Percentiles rank a stretch among this genome's conserved stretches.
phyloP scores from a whole-genome alignment of 2,797 vertebrate species.

The Chromis chromis region DNA sequence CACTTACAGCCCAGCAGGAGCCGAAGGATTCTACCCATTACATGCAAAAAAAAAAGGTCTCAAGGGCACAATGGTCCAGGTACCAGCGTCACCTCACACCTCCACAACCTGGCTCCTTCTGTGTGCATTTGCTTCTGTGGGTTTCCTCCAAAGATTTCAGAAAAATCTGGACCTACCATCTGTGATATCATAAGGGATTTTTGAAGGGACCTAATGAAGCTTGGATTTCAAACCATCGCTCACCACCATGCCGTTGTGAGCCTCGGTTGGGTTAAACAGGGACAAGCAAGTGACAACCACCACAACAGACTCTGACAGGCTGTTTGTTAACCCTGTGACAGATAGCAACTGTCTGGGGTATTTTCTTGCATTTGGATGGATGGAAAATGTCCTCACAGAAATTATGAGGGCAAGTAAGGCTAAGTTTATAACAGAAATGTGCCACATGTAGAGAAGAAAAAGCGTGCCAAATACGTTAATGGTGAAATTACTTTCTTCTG shows the following conservation, averaged over 20 bases:
- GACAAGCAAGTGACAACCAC: conserved; percentile 1
- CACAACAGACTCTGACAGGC: neutral
- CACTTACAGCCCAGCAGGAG: conserved; percentile 5
- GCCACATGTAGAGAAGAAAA: neutral
- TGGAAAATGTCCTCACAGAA: neutral
- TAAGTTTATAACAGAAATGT: neutral
- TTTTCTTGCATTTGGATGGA: neutral
- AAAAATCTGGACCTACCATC: neutral
- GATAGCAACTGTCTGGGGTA: neutral
- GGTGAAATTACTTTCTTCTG: neutral
- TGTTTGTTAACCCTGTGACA: neutral
- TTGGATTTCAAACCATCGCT: neutral
- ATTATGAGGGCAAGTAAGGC: neutral
- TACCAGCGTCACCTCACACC: neutral
- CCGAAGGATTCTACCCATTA: conserved; percentile 13
- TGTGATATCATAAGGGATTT: neutral
- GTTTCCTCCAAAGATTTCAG: neutral
- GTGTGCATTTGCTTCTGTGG: neutral
- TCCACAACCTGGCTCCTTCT: neutral
- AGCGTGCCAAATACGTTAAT: neutral
- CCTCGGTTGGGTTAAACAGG: conserved; percentile 1
- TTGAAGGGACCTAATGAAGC: neutral
- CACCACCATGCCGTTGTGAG: neutral
- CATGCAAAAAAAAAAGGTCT: conserved; percentile 22
- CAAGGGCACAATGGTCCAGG: neutral